Evolutionary conservation across 2,797 vertebrate species (phyloP).

Genomic region (Pseudochromis fuscus): DNA sequence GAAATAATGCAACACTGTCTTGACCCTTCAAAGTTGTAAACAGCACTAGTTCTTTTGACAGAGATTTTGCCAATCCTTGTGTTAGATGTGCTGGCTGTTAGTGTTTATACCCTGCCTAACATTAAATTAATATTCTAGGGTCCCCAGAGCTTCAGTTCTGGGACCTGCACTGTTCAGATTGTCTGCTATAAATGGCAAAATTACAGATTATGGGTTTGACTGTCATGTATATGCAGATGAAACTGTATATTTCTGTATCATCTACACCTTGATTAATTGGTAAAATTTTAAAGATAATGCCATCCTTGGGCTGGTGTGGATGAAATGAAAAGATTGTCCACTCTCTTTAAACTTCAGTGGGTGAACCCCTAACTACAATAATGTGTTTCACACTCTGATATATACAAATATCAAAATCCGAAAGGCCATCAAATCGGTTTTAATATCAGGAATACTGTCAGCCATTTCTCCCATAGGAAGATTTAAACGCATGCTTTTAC

Average conservation of each 20-base stretch:
- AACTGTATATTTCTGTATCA: slow-evolving; percentile 11
- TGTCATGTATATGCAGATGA: not conserved
- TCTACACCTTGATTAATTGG: too few species aligned
- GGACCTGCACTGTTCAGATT: not conserved
- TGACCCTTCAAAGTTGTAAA: not conserved
- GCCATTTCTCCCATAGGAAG: slow-evolving; percentile 17
- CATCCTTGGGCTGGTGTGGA: not conserved
- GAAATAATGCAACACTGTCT: not conserved
- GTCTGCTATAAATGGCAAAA: not conserved
- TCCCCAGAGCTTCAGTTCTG: not conserved
- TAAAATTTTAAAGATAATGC: not conserved
- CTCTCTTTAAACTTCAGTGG: slow-evolving; percentile 1
- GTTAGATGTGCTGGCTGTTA: not conserved
- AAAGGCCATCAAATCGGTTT: slow-evolving; percentile 15
- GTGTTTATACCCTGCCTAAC: not conserved
- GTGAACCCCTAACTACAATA: not conserved
- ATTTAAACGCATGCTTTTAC: slow-evolving; percentile 30
- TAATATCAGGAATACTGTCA: slow-evolving; percentile 7
- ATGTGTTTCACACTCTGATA: slow-evolving; percentile 6
- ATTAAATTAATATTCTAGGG: not conserved
- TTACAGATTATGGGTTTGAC: not conserved
- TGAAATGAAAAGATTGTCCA: not conserved
- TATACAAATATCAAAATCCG: slow-evolving; percentile 7
- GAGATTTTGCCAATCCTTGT: not conserved
- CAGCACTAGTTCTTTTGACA: not conserved